Base-by-base conservation (phyloP, 2,113 vertebrate genomes). In the Pachypanchax playfairii region DNA sequence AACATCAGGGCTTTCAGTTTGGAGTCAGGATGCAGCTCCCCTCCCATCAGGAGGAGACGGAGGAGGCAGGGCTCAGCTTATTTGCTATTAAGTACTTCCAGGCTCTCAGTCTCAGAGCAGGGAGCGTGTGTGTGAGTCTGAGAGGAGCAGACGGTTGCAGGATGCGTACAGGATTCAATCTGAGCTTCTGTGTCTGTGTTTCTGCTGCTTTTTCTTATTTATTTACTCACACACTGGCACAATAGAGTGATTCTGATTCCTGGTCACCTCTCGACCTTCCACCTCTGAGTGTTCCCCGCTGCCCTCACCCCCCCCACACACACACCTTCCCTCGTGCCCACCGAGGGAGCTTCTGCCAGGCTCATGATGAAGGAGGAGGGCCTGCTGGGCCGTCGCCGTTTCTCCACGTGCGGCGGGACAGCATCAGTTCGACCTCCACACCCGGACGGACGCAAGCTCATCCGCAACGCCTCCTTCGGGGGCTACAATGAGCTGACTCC, bases 381-480 rank as follows among this genome's bases (percentile, higher is more conserved):
- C 76, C 89, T 93, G 68, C 90, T 93, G 66, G 90, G 93, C 47
- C 93, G 93, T 59, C 95, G 96, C 74, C 95, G 96, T 73, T 98
- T 98, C 92, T 97, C 95, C 75, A 94, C 94, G 51, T 97, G 93
- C 84, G 90, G 94, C 70, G 94, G 92, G 77, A 91, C 93, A 48
- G 91, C 93, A 13, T 88, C 93, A 21, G 85, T 93, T 69, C 92
- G 93, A 84, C 92, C 94, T 64, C 83, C 93, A 22, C 93, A 94
- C 86, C 90, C 92, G 26, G 94, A 95, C 68, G 94, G 94, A 91
- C 94, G 94, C 85, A 98, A 95, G 87, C 97, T 99, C 85, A 88
- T 95, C 90, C 94, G 96, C 90, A 99, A 99, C 76, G 97, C 96
- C 88, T 99, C 97, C 0, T 99, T 99, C 64, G 97, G 97, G 66